Evolutionary conservation across 2,797 vertebrate species (phyloP), one percentile per base, ranked within the genome.

Genomic region (Lophius americanus): DNA sequence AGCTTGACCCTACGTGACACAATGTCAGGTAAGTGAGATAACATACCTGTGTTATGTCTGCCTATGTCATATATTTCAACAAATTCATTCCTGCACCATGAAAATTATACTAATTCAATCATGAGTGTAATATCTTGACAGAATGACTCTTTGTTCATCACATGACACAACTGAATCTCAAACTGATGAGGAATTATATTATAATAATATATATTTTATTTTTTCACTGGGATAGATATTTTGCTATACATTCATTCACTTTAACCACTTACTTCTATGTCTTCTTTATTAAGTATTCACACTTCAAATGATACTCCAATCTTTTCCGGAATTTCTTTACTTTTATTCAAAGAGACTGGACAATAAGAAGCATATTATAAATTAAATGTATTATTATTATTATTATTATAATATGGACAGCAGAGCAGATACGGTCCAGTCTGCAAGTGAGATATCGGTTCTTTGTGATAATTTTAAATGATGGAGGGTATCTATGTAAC

Each of bases 171-270:
- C 87, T 97, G 64, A 93, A 91, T 58, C 79, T 96, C 62, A 94
- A 83, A 70, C 87, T 95, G 41, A 76, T 96, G 11, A 90, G 96
- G 79, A 95, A 95, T 94, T 96, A 96, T 79, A 78, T 82, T 37
- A 35, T 39, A 13, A 43, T 2, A 7, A 14, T 43, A 7, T 23
- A 8, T 65, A 8, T 60, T 14, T 3, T 32, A 2, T 42, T 42
- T 46, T 2, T 49, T 42, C 5, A 59, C 0, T 6, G 37, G 23
- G 13, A 60, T 56, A 70, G 3, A 60, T 33, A 47, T 32, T 23
- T 23, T 46, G n/a, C 10, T 42, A 8, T 3, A 56, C 12, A 2
- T 67, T 14, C 0, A 41, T 54, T 59, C 7, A 33, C 6, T 39
- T 57, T 42, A 23, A 23, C 23, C 1, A 42, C 9, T 38, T 38